phyloP scores from a whole-genome alignment of 1,140 invertebrate species.

The Micrasema minimum region DNA sequence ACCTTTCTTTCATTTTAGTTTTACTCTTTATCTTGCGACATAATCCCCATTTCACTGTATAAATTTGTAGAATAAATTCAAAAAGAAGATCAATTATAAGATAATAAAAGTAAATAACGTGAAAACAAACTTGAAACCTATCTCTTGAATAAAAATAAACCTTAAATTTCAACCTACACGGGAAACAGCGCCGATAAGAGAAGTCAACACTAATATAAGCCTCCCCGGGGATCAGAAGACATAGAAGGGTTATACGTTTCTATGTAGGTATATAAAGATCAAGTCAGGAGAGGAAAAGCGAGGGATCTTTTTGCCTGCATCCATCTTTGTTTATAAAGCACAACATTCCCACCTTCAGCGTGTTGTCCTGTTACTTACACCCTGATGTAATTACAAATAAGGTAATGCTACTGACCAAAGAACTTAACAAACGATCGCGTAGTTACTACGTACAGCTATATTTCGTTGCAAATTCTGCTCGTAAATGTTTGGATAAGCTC shows the following conservation, averaged over 20 bases:
- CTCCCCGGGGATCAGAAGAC: constrained; percentile 47
- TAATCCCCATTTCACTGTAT: constrained; percentile 5
- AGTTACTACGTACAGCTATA: too few relatives aligned
- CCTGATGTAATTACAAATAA: constrained; percentile 1
- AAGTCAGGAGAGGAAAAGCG: constrained; percentile 44
- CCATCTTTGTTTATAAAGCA: constrained; percentile 49
- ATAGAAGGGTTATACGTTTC: constrained; percentile 52
- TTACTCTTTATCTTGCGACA: constrained; percentile 13
- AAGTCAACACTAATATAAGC: constrained; percentile 53
- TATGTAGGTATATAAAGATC: constrained; percentile 51
- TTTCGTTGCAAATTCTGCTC: not conserved
- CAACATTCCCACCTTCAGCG: constrained; percentile 13
- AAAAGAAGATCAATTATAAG: constrained; percentile 52
- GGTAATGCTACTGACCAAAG: constrained; percentile 30
- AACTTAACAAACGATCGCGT: constrained; percentile 42
- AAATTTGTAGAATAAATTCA: constrained; percentile 37
- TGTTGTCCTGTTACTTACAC: constrained; percentile 39
- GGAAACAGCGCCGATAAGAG: constrained; percentile 49
- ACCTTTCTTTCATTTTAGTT: constrained; percentile 6
- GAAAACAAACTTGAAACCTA: constrained; percentile 47
- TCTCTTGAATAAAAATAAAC: constrained; percentile 54
- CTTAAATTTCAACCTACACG: constrained; percentile 51
- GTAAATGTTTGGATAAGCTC: not conserved
- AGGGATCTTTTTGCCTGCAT: constrained; percentile 50
- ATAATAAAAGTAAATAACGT: constrained; percentile 53